These are phyloP conservation scores for Dichetophora obliterata DNA, from an alignment of 2,888 invertebrate species.

Conservation along the genomic window DNA sequence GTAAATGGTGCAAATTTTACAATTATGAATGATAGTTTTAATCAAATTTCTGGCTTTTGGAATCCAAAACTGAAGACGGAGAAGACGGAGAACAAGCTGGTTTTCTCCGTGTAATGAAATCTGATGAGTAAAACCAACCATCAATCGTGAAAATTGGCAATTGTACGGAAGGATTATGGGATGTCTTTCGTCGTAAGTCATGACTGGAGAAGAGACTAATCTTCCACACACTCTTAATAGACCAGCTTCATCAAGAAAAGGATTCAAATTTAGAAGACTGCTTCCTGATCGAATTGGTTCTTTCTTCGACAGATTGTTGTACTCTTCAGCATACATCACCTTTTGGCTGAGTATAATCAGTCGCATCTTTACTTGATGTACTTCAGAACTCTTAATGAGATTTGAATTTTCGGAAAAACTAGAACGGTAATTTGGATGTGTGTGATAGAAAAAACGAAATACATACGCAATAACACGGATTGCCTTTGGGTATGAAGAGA, in stretches of 20 bases:
- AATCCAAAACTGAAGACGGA: slow-evolving; percentile 1
- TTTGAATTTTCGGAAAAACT: neutral
- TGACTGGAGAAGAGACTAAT: neutral
- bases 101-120: neutral
- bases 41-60: neutral
- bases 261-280: neutral
- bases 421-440: neutral
- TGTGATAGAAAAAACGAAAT: neutral
- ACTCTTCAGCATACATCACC: no score
- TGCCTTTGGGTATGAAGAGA: neutral
- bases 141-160: neutral
- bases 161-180: neutral
- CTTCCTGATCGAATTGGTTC: neutral
- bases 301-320: slow-evolving; percentile 7
- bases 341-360: no score
- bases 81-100: neutral
- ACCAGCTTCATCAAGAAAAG: slow-evolving; percentile 1
- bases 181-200: neutral
- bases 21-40: neutral
- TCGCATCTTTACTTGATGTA: no score
- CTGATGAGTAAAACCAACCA: neutral
- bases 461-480: no score
- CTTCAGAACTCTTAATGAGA: neutral
- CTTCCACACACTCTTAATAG: neutral
- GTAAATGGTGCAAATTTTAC: no score